Evolutionary conservation across 2,113 vertebrate genomes (phyloP).

Genomic region (Stictonetta naevosa): DNA sequence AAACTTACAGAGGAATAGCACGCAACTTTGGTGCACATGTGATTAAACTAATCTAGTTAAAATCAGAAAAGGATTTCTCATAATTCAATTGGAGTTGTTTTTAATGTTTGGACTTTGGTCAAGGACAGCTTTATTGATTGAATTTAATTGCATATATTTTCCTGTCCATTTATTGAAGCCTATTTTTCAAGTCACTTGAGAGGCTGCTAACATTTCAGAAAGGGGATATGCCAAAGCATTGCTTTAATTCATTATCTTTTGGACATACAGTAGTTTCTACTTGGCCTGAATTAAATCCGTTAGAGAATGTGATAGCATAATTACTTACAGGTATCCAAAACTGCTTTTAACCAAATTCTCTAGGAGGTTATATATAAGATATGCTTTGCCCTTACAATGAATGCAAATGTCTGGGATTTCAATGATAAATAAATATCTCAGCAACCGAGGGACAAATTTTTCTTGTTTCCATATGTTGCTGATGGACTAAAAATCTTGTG

Average conservation of each 20-base stretch:
- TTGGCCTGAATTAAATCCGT: constrained; percentile 78
- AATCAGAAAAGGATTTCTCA: constrained; percentile 76
- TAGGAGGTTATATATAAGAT: constrained; percentile 61
- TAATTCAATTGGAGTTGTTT: constrained; percentile 77
- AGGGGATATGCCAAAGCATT: constrained; percentile 77
- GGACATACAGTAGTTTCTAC: constrained; percentile 76
- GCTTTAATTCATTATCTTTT: constrained; percentile 85
- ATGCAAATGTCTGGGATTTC: constrained; percentile 66
- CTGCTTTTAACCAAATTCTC: constrained; percentile 71
- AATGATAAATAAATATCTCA: constrained; percentile 66
- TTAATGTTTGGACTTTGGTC: constrained; percentile 77
- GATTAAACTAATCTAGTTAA: constrained; percentile 76
- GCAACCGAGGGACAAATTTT: constrained; percentile 37
- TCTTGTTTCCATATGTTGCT: constrained; percentile 39
- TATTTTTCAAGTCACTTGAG: constrained; percentile 79
- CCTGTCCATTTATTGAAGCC: constrained; percentile 75
- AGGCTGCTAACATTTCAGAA: constrained; percentile 80
- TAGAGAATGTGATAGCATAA: constrained; percentile 79
- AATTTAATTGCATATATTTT: constrained; percentile 82
- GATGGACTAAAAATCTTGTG: constrained; percentile 18
- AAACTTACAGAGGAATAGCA: constrained; percentile 46
- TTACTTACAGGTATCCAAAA: constrained; percentile 80
- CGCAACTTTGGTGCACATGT: constrained; percentile 17
- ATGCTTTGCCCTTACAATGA: constrained; percentile 55
- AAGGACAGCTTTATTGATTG: constrained; percentile 80